These are phyloP conservation scores for Actinopyga echinites DNA, from an alignment of 53 echinoderm and acorn worm species.

Conservation along the genomic window DNA sequence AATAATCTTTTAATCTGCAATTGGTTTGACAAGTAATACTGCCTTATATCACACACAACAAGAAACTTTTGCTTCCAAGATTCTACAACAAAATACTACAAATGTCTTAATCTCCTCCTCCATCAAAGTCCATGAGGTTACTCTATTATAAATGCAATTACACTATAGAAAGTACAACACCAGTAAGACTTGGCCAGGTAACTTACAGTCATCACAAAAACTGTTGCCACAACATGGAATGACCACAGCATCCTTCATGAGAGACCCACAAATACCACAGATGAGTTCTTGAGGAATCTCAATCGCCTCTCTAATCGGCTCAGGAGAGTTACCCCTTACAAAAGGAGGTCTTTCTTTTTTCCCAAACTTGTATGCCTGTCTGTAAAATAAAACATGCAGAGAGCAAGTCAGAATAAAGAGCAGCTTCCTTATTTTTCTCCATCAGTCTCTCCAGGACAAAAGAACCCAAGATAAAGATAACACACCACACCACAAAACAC, in stretches of 20 bases:
- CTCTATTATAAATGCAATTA: no score
- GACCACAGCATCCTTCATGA: slow-evolving; percentile 89
- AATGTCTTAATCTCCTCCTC: no score
- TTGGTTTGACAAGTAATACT: no score
- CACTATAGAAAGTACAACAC: no score
- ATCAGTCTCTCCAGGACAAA: not conserved
- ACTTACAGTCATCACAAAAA: slow-evolving; percentile 99
- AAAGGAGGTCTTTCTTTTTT: slow-evolving; percentile 87
- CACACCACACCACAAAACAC: no score
- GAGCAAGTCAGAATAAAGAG: not conserved
- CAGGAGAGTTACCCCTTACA: slow-evolving; percentile 76
- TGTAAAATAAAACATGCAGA: not conserved
- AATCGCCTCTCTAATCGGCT: slow-evolving; percentile 66
- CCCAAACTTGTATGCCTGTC: slow-evolving; percentile 59
- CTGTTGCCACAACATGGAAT: slow-evolving; percentile 98
- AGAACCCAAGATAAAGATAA: no score
- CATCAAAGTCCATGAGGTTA: no score
- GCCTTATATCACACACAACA: no score
- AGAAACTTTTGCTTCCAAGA: no score
- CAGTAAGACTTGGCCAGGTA: not conserved
- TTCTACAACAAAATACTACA: no score
- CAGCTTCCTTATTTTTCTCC: not conserved
- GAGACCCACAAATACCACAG: slow-evolving; percentile 78
- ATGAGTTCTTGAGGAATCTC: slow-evolving; percentile 81
- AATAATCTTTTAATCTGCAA: no score